Evolutionary conservation across 2,113 vertebrate species (phyloP).

Genomic region (Tragelaphus buxtoni): DNA sequence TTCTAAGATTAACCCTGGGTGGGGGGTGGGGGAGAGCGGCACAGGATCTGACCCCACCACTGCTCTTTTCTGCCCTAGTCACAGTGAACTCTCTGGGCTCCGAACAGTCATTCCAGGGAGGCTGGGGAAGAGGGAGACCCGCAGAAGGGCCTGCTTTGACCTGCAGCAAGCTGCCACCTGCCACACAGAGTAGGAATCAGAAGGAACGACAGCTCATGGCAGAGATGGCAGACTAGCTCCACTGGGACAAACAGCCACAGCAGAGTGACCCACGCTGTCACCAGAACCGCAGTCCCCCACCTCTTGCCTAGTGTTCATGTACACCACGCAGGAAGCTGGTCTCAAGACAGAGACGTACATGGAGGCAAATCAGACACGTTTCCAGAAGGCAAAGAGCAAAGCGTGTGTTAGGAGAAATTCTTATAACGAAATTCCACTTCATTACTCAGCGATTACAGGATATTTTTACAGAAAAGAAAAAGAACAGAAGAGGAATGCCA

Average conservation of each 20-base stretch:
- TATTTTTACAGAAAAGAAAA: not conserved
- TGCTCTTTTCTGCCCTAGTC: not conserved
- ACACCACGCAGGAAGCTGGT: not conserved
- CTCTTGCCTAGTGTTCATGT: not conserved
- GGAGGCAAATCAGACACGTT: not conserved
- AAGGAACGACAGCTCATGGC: not conserved
- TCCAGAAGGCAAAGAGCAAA: not conserved
- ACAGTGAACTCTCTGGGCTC: not conserved
- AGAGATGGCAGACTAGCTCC: not conserved
- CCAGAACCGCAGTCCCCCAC: not conserved
- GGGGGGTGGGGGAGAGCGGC: not conserved
- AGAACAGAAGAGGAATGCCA: not conserved
- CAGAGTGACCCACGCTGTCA: not conserved
- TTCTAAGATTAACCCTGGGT: not conserved
- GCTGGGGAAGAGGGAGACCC: not conserved
- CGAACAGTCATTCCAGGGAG: not conserved
- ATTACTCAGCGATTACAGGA: not conserved
- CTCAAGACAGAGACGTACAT: not conserved
- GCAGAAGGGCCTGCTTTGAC: accelerated
- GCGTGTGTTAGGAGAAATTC: not conserved
- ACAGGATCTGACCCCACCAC: not conserved
- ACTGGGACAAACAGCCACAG: not conserved
- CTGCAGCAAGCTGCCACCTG: not conserved
- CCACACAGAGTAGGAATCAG: not conserved
- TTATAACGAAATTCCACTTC: not conserved